A percentile compares a stretch with the other conserved stretches of the same genome.
These are phyloP conservation scores for Oreohelix idahoensis DNA, from an alignment of 1,140 invertebrate genomes.

Conservation along the genomic window DNA sequence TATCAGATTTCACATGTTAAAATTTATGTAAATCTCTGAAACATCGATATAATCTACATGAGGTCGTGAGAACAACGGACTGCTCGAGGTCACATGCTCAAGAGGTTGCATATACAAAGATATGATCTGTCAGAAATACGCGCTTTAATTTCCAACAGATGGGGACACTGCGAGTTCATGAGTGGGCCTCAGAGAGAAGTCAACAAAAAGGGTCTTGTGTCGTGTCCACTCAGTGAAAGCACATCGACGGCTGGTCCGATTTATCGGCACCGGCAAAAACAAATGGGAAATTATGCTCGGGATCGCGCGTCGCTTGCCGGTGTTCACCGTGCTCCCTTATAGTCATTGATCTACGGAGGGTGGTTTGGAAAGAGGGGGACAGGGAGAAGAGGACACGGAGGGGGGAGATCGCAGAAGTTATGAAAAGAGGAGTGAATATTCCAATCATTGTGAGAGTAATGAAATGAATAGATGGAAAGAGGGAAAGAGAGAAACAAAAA, in stretches of 20 bases:
- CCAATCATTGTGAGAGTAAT: too few species aligned
- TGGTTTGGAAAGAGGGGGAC: not conserved
- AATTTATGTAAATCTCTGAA: too few species aligned
- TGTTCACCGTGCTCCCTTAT: not conserved
- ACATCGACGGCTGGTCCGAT: conserved; percentile 7
- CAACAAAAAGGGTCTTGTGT: not conserved
- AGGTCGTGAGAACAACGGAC: too few species aligned
- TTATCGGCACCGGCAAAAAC: conserved; percentile 17
- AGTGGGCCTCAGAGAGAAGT: not conserved
- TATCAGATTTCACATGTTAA: too few species aligned
- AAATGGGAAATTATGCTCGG: conserved; percentile 27
- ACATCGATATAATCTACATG: too few species aligned
- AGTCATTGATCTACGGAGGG: conserved; percentile 8
- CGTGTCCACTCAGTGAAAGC: conserved; percentile 24
- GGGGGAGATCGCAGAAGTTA: not conserved
- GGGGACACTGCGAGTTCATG: not conserved
- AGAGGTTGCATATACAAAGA: not conserved
- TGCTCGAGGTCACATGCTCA: not conserved
- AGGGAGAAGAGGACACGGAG: not conserved
- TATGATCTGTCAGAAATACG: not conserved
- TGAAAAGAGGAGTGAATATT: too few species aligned
- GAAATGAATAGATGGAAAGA: too few species aligned
- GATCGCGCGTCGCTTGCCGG: conserved; percentile 8
- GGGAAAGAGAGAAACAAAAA: too few species aligned
- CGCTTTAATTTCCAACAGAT: not conserved